A percentile compares a stretch with the other conserved stretches of the same genome.
Conservation (phyloP, 1,140 invertebrate species). For the Macrobrachium nipponense region DNA sequence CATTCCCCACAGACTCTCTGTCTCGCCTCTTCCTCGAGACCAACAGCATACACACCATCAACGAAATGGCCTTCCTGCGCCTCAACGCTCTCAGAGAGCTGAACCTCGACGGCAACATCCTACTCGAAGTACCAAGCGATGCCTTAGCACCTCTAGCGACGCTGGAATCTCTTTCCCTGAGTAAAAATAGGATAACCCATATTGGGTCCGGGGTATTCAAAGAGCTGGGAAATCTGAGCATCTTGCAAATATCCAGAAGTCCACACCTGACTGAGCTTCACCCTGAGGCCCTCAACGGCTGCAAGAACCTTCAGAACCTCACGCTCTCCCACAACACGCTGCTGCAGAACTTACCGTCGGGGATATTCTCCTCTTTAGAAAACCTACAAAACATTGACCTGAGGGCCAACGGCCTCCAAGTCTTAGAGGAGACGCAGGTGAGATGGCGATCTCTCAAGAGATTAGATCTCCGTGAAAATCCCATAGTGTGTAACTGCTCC, state of each 20-base stretch:
- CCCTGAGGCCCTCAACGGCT: constrained; percentile 44
- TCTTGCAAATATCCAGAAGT: constrained; percentile 58
- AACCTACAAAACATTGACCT: constrained; percentile 80
- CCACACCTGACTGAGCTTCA: constrained; percentile 42
- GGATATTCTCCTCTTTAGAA: constrained; percentile 64
- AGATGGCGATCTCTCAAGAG: constrained; percentile 61
- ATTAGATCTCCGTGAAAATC: constrained; percentile 80
- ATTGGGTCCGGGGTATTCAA: constrained; percentile 42
- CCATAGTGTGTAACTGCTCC: constrained; percentile 88
- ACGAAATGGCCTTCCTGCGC: constrained; percentile 35
- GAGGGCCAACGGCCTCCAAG: constrained; percentile 81
- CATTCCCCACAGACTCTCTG: constrained; percentile 45
- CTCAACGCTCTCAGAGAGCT: constrained; percentile 38
- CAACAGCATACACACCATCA: constrained; percentile 55
- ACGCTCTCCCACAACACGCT: constrained; percentile 83
- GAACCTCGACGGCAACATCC: constrained; percentile 48
- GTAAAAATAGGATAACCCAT: constrained; percentile 56
- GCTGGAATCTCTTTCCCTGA: constrained; percentile 48
- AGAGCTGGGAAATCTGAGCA: constrained; percentile 34
- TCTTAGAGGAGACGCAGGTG: constrained; percentile 73
- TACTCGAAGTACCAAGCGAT: constrained; percentile 52
- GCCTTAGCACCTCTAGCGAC: constrained; percentile 39
- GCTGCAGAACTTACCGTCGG: constrained; percentile 75
- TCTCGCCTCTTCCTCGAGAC: constrained; percentile 46
- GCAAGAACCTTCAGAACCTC: constrained; percentile 73